Conservation (phyloP, 2,113 vertebrate genomes). For the Thamnaconus septentrionalis region DNA sequence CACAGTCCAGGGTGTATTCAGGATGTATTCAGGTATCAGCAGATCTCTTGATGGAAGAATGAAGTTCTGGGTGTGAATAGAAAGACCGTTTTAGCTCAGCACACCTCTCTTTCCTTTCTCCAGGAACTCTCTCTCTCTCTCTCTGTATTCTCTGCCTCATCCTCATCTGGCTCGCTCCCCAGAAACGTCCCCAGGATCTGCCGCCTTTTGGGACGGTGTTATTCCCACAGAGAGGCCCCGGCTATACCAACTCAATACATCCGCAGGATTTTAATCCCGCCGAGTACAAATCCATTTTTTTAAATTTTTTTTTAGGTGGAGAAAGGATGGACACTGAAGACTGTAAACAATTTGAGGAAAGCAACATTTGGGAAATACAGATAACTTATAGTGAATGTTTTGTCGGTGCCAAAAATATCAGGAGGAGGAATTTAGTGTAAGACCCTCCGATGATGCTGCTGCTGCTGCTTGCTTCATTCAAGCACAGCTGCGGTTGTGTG, state of each 20-base stretch:
- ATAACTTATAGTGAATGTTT: background rate
- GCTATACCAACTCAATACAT: conserved; percentile 18
- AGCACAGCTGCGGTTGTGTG: no score
- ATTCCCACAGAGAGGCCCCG: conserved; percentile 37
- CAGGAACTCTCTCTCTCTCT: conserved; percentile 41
- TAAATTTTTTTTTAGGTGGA: conserved; percentile 1
- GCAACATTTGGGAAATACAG: conserved; percentile 6
- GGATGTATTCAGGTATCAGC: conserved; percentile 23
- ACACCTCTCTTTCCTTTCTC: conserved; percentile 65
- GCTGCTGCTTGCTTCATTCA: background rate
- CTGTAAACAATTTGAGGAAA: conserved; percentile 7
- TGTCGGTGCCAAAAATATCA: conserved; percentile 24
- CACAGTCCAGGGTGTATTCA: background rate
- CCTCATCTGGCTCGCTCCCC: conserved; percentile 47
- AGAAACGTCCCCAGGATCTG: conserved; percentile 51
- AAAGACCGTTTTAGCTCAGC: conserved; percentile 45
- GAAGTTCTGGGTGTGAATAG: conserved; percentile 37
- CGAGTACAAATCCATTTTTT: conserved; percentile 27
- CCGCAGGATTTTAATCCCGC: conserved; percentile 24
- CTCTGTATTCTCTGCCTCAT: conserved; percentile 46
- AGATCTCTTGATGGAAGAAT: conserved; percentile 29
- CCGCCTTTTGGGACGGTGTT: conserved; percentile 37
- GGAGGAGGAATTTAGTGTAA: background rate
- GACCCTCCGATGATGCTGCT: background rate
- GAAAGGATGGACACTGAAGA: conserved; percentile 4